Conservation (phyloP, 2,113 vertebrate species). For the Stigmatopora nigra region DNA sequence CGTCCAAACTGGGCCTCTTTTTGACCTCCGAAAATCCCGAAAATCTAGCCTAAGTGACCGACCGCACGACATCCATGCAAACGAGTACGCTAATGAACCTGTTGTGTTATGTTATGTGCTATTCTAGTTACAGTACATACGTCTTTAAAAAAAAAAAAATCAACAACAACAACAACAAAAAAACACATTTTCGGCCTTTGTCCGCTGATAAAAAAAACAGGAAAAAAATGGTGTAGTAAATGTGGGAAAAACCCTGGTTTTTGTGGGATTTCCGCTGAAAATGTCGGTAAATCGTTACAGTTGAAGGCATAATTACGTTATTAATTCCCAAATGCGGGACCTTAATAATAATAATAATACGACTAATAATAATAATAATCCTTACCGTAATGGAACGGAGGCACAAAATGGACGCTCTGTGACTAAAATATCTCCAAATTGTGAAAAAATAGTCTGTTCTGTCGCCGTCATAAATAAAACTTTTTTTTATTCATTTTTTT, state of each 20-base stretch:
- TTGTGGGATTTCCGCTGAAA: slow-evolving; percentile 57
- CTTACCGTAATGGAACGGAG: slow-evolving; percentile 56
- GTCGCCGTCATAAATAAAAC: slow-evolving; percentile 76
- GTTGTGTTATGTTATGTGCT: slow-evolving; percentile 41
- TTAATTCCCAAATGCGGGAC: slow-evolving; percentile 60
- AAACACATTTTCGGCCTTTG: slow-evolving; percentile 25
- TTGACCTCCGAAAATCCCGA: slow-evolving; percentile 48
- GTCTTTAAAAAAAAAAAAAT: neutral
- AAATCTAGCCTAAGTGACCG: slow-evolving; percentile 71
- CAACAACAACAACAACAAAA: too few species aligned
- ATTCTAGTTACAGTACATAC: slow-evolving; percentile 57
- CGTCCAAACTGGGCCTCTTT: slow-evolving; percentile 46
- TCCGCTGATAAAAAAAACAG: slow-evolving; percentile 30
- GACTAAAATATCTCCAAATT: slow-evolving; percentile 76
- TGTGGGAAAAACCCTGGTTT: slow-evolving; percentile 35
- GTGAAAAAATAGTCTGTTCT: slow-evolving; percentile 75
- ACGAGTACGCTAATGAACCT: slow-evolving; percentile 66
- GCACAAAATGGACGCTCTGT: slow-evolving; percentile 72
- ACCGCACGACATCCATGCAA: slow-evolving; percentile 75
- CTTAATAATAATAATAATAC: slow-evolving; percentile 64
- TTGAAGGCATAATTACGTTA: slow-evolving; percentile 17
- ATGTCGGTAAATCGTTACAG: slow-evolving; percentile 61
- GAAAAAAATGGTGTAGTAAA: slow-evolving; percentile 38
- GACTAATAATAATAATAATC: slow-evolving; percentile 4
- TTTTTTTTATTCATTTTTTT: slow-evolving; percentile 68